A percentile compares a stretch with the other conserved stretches of the same genome.
phyloP scores from a whole-genome alignment of 2,113 vertebrate genomes.

The Cavia porcellus region DNA sequence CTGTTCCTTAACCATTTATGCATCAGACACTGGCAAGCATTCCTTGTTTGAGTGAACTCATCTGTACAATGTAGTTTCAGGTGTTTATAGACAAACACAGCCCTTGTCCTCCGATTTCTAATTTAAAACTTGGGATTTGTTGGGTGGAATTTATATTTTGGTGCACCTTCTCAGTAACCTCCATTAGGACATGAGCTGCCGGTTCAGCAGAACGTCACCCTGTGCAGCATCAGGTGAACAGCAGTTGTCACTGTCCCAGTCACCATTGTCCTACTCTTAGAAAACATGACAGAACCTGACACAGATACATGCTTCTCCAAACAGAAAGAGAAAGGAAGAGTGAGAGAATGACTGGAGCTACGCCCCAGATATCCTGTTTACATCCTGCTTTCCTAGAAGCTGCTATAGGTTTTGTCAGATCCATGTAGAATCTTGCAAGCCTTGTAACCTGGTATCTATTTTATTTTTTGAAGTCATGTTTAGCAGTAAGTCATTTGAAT shows the following conservation, averaged over 20 bases:
- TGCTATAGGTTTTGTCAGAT: background rate
- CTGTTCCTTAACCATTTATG: background rate
- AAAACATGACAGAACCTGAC: background rate
- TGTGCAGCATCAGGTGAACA: accelerated
- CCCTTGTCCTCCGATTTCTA: background rate
- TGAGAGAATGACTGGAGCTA: background rate
- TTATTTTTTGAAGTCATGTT: background rate
- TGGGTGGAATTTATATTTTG: background rate
- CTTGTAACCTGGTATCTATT: background rate
- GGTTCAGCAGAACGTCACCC: background rate
- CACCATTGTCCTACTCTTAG: background rate
- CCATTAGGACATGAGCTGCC: background rate
- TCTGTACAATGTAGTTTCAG: background rate
- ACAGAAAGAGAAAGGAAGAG: background rate
- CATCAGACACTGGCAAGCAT: background rate
- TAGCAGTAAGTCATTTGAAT: conserved; percentile 35
- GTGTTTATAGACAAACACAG: background rate
- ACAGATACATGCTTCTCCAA: background rate
- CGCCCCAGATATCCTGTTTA: background rate
- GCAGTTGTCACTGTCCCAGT: background rate
- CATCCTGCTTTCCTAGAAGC: background rate
- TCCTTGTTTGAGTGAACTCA: background rate
- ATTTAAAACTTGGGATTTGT: background rate
- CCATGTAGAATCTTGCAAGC: background rate
- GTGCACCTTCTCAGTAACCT: background rate